phyloP scores from a whole-genome alignment of 2,888 invertebrate species.

The Nomada lathburiana region DNA sequence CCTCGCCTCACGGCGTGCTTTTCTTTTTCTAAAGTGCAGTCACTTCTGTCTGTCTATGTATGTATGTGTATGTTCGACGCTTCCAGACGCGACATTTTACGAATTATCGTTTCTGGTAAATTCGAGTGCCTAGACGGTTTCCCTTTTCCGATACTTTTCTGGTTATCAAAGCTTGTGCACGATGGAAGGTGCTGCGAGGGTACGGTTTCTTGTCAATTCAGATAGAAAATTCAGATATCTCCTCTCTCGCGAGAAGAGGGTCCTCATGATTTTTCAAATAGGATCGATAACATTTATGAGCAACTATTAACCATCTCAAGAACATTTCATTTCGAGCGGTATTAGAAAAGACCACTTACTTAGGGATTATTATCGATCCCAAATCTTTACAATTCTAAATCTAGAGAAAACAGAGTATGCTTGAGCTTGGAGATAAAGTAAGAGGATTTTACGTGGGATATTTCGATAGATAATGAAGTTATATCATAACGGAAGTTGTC shows the following conservation, averaged over 20 bases:
- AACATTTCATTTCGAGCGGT: not conserved
- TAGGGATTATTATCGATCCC: not conserved
- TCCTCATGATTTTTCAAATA: not conserved
- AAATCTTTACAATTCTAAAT: not conserved
- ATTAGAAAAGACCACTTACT: not conserved
- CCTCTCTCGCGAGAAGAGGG: not conserved
- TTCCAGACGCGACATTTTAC: slow-evolving; percentile 41
- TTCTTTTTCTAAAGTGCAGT: slow-evolving; percentile 59
- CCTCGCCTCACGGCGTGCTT: slow-evolving; percentile 48
- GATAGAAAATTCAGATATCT: not conserved
- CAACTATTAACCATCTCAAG: not conserved
- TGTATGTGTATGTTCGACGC: not conserved
- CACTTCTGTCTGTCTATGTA: slow-evolving; percentile 6
- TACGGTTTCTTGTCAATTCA: too few species aligned
- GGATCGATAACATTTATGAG: not conserved
- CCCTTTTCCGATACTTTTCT: slow-evolving; percentile 10
- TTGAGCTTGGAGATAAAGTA: slow-evolving; percentile 49
- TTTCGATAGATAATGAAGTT: slow-evolving; percentile 38
- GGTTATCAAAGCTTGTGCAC: slow-evolving; percentile 16
- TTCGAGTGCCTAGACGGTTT: slow-evolving; percentile 28
- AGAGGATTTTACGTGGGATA: slow-evolving; percentile 25
- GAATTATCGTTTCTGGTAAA: slow-evolving; percentile 47
- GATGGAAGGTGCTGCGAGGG: not conserved
- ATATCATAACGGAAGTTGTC: slow-evolving; percentile 37
- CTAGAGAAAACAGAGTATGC: slow-evolving; percentile 14